A percentile compares a stretch with the other conserved stretches of the same genome.
phyloP scores from a whole-genome alignment of 2,113 vertebrate species.

The Proterorhinus semilunaris region DNA sequence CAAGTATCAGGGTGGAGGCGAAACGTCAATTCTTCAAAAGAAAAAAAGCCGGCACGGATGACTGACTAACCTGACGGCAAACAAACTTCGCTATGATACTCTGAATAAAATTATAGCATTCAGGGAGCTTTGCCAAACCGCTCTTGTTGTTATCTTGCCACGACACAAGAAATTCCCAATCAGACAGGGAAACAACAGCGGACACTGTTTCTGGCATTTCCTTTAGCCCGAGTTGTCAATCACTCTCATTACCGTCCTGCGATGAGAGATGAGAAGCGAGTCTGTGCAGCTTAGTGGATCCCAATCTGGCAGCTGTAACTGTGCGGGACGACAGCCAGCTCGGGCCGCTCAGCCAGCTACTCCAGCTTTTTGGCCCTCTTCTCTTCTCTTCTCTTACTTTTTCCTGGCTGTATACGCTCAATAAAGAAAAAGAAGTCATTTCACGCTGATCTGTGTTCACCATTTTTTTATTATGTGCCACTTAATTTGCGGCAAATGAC shows the following conservation, averaged over 20 bases:
- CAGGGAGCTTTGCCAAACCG: too few species aligned
- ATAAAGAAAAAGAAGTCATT: constrained; percentile 26
- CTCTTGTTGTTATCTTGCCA: neutral
- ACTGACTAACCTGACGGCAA: too few species aligned
- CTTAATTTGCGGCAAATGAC: constrained; percentile 31
- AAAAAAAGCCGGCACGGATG: too few species aligned
- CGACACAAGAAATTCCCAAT: neutral
- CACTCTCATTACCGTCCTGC: constrained; percentile 65
- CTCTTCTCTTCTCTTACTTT: constrained; percentile 22
- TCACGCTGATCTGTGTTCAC: constrained; percentile 35
- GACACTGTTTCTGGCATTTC: constrained; percentile 33
- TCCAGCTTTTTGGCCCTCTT: constrained; percentile 10
- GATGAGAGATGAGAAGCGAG: constrained; percentile 50
- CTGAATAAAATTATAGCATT: too few species aligned
- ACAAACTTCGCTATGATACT: too few species aligned
- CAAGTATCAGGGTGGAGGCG: too few species aligned
- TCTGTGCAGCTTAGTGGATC: constrained; percentile 50
- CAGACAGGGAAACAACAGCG: neutral
- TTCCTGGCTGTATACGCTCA: constrained; percentile 6
- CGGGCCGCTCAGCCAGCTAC: constrained; percentile 37
- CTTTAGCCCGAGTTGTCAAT: constrained; percentile 52
- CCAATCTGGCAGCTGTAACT: constrained; percentile 55
- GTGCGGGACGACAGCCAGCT: constrained; percentile 42
- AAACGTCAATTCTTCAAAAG: too few species aligned
- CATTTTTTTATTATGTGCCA: constrained; percentile 41